Evolutionary conservation across 2,797 vertebrate genomes (phyloP), one percentile per base, ranked within the genome.

Genomic region (Enteromius fasciolatus): DNA sequence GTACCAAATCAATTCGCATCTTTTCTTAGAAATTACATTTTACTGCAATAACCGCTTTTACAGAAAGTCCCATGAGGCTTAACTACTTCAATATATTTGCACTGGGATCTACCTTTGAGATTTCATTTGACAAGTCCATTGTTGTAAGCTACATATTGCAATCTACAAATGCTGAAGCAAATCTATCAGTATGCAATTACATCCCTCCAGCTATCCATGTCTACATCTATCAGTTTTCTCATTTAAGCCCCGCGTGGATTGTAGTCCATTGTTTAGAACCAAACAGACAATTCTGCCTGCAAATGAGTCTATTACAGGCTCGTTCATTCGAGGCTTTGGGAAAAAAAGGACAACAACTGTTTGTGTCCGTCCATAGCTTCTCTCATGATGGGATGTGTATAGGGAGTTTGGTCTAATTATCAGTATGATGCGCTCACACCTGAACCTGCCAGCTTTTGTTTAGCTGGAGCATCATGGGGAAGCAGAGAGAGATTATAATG

Each of bases 401-500:
- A 59, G 23, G 11, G 85, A 85, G 70, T 72, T 67, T 1, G 33
- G 23, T 48, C 75, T 89, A 90, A 92, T 93, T 86, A 91, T 86
- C 74, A 86, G 39, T n/a, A 80, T 84, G 77, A 73, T 72, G 78
- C 48, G 48, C 39, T 75, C 85, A 83, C 85, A 89, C 54, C 88
- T 90, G 87, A 90, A 91, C 78, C 89, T 89, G 52, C 39, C 59
- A 81, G 80, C 36, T 84, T 78, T 86, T 87, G 85, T 89, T 86
- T 83, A 59, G 84, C 80, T 57, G 67, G 52, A 69, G 80, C 66
- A 81, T 86, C 75, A 64, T n/a, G 74, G 86, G 72, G 76, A 75
- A 68, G 31, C 6, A 17, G 0, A 50, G 76, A 80, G 76, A 78
- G 87, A 87, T 89, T 80, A 48, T 66, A 18, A 86, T 39, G 44